Conservation (phyloP, 2,888 invertebrate species). For the Orthonychiurus folsomi region DNA sequence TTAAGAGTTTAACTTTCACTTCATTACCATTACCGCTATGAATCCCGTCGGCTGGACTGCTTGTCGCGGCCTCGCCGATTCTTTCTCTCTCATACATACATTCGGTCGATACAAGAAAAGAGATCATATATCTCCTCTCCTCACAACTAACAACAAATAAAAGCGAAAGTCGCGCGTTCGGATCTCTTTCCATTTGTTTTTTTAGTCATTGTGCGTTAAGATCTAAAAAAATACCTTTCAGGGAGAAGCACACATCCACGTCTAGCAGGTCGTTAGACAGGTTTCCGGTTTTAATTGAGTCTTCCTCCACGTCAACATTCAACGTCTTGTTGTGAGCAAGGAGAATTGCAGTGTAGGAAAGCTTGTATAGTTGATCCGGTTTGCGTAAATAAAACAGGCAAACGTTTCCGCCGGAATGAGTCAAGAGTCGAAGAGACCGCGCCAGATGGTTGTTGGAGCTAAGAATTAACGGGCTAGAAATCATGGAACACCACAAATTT, state of each 20-base stretch:
- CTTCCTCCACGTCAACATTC: slow-evolving; percentile 17
- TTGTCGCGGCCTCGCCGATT: too few species aligned
- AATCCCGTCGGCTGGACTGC: too few species aligned
- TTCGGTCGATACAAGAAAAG: too few species aligned
- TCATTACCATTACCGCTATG: neutral
- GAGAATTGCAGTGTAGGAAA: slow-evolving; percentile 29
- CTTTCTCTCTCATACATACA: too few species aligned
- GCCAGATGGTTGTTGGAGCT: neutral
- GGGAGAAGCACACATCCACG: slow-evolving; percentile 29
- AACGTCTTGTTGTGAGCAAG: slow-evolving; percentile 35
- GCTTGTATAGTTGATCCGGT: neutral
- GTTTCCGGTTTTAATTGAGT: neutral
- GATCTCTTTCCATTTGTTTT: too few species aligned
- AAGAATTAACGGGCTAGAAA: slow-evolving; percentile 20
- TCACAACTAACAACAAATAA: too few species aligned
- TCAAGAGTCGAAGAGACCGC: slow-evolving; percentile 19
- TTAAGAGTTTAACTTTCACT: neutral
- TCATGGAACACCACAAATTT: slow-evolving; percentile 3
- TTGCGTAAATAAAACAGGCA: slow-evolving; percentile 23
- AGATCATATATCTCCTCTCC: too few species aligned
- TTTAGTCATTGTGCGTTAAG: neutral
- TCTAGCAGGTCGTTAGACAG: slow-evolving; percentile 5
- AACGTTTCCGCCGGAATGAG: slow-evolving; percentile 32
- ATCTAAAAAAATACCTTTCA: too few species aligned
- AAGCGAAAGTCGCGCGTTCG: too few species aligned